Evolutionary conservation across 2,888 invertebrate genomes (phyloP), one percentile per base, ranked within the genome.

Genomic region (Polyommatus iphigenia): DNA sequence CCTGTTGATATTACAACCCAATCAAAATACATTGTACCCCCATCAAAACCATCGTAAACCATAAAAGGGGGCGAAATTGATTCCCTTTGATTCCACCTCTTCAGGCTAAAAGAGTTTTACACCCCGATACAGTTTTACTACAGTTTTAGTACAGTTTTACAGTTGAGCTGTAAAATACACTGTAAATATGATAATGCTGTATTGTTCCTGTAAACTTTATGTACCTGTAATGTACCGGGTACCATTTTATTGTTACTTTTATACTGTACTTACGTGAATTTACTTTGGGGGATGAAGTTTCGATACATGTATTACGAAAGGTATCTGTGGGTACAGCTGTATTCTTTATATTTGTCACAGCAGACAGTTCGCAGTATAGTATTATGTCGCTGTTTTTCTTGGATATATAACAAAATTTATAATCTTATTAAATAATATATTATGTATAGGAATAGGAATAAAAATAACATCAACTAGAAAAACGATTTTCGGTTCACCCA

Each of bases 61-160:
- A 32, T 24, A 24, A 62, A 59, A 32, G 67, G 67, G 67, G 67
- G 24, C 29, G 24, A 67, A 67, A 67, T 67, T 32, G 67, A 67
- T 67, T 67, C 67, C 29, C 6, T 32, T 67, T 67, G 29, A 67
- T 67, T 67, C 67, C 6, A 18, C 29, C 67, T 32, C 29, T 32
- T 15, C 29, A 13, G 62, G 10, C 6, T 15, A 32, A 67, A 29
- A 67, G 29, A 29, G 29, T 67, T 67, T 29, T 32, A 32, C 67
- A 15, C 67, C 29, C 29, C 67, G 67, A 32, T 67, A 67, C 13
- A 29, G 67, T 67, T 67, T 67, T 67, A 67, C 29, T 29, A 15
- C 67, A 29, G 67, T 67, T 67, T 67, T 67, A 67, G 15, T 29
- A 18, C 67, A 29, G 67, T 67, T 67, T 67, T 32, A 67, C 15